Evolutionary conservation across 1,140 invertebrate genomes (phyloP).

Genomic region (Drosophila nigromelanica): DNA sequence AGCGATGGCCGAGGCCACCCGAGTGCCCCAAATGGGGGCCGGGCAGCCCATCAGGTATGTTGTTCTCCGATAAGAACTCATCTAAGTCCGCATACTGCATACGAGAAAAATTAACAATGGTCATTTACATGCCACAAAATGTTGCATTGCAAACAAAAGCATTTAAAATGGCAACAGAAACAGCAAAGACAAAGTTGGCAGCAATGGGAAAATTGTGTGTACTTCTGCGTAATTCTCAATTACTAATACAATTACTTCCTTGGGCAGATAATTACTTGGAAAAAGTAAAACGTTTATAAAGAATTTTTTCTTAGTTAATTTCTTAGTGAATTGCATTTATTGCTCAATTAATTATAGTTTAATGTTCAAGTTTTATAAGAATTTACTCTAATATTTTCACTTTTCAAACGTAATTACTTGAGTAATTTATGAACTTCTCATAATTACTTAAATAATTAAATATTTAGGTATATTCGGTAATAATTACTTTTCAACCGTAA

Average conservation of each 20-base stretch:
- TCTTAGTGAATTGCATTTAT: no score
- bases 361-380: no score
- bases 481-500: background rate
- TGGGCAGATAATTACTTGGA: slow-evolving; percentile 3
- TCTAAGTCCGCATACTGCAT: slow-evolving; percentile 95
- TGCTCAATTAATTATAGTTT: no score
- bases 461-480: background rate
- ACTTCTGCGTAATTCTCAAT: slow-evolving; percentile 11
- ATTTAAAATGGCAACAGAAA: slow-evolving; percentile 30
- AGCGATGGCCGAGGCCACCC: slow-evolving; percentile 82
- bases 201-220: background rate
- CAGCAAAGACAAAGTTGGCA: slow-evolving; percentile 4
- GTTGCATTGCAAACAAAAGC: slow-evolving; percentile 7
- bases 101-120: slow-evolving; percentile 73
- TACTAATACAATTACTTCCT: slow-evolving; percentile 8
- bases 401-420: no score
- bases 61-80: slow-evolving; percentile 97
- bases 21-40: slow-evolving; percentile 86
- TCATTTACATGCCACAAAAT: background rate
- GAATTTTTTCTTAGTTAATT: background rate
- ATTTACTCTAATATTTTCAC: no score
- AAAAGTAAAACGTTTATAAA: background rate
- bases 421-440: background rate
- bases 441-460: slow-evolving; percentile 1
- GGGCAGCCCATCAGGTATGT: slow-evolving; percentile 91